phyloP scores from a whole-genome alignment of 2,797 vertebrate genomes.

The Otolemur crassicaudatus region DNA sequence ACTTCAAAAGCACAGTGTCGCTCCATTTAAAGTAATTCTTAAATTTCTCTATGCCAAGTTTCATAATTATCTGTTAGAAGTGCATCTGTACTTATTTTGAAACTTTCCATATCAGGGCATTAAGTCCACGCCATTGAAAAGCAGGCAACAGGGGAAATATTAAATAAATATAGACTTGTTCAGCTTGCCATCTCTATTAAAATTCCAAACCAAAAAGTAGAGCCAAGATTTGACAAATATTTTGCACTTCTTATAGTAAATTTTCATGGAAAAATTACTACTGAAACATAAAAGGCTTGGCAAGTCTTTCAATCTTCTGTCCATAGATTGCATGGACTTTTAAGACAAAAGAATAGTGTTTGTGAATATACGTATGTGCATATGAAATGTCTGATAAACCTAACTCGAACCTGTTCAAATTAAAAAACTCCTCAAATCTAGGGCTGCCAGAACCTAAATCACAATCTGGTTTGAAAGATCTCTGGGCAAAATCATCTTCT shows the following conservation, averaged over 20 bases:
- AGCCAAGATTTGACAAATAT: conserved; percentile 47
- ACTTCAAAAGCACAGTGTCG: conserved; percentile 80
- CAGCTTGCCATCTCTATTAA: conserved; percentile 61
- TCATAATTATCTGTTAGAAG: conserved; percentile 70
- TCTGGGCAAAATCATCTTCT: conserved; percentile 56
- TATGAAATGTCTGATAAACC: conserved; percentile 7
- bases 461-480: conserved; percentile 71
- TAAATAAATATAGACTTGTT: conserved; percentile 79
- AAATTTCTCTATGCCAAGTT: conserved; percentile 67
- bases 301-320: conserved; percentile 54
- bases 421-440: conserved; percentile 73
- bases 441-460: conserved; percentile 72
- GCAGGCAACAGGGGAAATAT: conserved; percentile 62
- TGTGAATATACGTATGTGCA: not conserved
- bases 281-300: not conserved
- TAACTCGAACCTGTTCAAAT: conserved; percentile 45
- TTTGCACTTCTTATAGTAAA: conserved; percentile 34
- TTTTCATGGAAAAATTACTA: not conserved
- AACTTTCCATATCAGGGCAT: conserved; percentile 52
- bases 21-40: conserved; percentile 77
- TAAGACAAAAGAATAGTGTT: conserved; percentile 69
- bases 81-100: conserved; percentile 66
- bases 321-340: conserved; percentile 32
- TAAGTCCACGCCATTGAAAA: conserved; percentile 68
- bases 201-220: conserved; percentile 27